Base-by-base conservation (phyloP, 2,797 vertebrate species). In the Takifugu rubripes region DNA sequence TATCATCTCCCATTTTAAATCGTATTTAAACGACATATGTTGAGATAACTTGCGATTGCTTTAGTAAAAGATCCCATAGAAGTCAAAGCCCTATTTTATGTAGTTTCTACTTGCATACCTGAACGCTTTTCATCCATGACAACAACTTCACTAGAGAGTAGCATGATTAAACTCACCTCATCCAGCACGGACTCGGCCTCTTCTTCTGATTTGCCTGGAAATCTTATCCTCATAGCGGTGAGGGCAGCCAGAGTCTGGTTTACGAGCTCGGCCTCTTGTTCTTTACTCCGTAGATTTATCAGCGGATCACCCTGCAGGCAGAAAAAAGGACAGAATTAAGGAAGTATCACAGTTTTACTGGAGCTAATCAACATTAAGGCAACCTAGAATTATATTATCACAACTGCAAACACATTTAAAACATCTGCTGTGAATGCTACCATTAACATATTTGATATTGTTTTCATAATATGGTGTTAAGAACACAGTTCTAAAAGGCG, bases 151-250 rank as follows among this genome's bases (percentile, higher is more conserved):
- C 36, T 7, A 40, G 36, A 40, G 21, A 4, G 11, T 40, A 40
- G 11, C 36, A 40, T 40, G 14, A 40, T 14, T 40, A 40, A 40
- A 14, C 95, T 89, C 80, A 98, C 97, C 84, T 97, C 94, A 75
- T 98, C 94, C 78, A 98, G 86, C 68, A 97, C 88, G 44, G 93
- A 87, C 75, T 96, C 93, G 0, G 94, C 94, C 78, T 98, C 96
- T 73, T 97, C 94, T 51, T 95, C 94, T 5, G 90, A 93, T 90
- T 98, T 99, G 48, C 97, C 96, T 9, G 96, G 96, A 82, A 95
- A 95, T 67, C 93, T 92, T 78, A 99, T 94, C 87, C 90, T 93
- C 94, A 99, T 94, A 72, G 96, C 94, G 52, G 87, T 94, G 65
- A 99, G 94, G n/a, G 93, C 90, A 27, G 91, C 89, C 73, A 98